Conservation (phyloP, 2,113 vertebrate genomes). For the Sclerurus mexicanus region DNA sequence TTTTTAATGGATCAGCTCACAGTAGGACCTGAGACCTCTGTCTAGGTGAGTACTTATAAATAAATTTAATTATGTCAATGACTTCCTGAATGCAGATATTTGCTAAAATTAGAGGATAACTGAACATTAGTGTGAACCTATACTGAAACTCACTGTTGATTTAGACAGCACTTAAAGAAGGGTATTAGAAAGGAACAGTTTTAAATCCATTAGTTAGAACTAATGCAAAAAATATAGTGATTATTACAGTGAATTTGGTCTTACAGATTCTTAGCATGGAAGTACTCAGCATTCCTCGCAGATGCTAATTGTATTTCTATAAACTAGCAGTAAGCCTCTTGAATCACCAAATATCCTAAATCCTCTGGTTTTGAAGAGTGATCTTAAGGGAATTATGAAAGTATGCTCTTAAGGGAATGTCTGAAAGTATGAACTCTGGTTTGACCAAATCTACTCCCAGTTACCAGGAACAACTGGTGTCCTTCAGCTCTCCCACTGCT, state of each 20-base stretch:
- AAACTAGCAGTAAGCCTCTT: neutral
- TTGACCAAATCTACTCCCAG: neutral
- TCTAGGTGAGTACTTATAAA: neutral
- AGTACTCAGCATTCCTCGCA: neutral
- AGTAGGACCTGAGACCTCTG: neutral
- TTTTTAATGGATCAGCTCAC: neutral
- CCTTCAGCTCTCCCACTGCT: neutral
- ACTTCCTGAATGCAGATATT: neutral
- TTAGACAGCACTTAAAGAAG: neutral
- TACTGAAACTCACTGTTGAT: neutral
- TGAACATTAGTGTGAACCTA: neutral
- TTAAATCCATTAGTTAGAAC: neutral
- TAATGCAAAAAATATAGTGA: neutral
- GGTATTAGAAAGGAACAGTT: neutral
- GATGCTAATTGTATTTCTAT: neutral
- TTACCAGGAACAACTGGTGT: neutral
- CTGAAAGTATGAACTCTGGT: neutral
- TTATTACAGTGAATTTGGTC: neutral
- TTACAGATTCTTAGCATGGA: neutral
- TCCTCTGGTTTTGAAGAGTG: neutral
- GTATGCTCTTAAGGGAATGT: neutral
- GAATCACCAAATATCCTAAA: neutral
- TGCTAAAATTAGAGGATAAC: neutral
- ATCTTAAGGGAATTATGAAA: too few species aligned
- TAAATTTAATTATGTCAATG: neutral